These are phyloP conservation scores for Rattus rattus DNA, from an alignment of 2,113 vertebrate genomes.

Conservation along the genomic window DNA sequence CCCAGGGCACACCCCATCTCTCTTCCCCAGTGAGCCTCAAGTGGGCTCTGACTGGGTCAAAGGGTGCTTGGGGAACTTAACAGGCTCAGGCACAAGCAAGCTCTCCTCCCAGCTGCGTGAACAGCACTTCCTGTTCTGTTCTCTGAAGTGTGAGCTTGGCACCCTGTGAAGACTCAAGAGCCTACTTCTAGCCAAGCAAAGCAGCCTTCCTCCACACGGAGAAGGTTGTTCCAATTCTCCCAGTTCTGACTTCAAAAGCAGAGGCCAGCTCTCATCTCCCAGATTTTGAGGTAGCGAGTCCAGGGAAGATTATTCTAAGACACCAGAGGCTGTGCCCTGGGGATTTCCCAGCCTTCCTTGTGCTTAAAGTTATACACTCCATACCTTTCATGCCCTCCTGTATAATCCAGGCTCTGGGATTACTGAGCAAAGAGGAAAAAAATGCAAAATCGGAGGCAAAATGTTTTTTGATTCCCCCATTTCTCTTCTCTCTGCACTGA, in stretches of 20 bases:
- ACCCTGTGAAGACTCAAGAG: constrained; percentile 7
- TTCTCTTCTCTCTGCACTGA: not conserved
- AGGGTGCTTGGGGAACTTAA: not conserved
- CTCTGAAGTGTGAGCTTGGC: constrained; percentile 52
- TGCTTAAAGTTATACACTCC: not conserved
- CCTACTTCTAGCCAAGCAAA: constrained; percentile 40
- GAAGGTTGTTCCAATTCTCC: not conserved
- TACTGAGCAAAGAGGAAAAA: not conserved
- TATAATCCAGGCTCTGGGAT: not conserved
- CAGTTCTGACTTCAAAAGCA: not conserved
- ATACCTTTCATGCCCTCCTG: not conserved
- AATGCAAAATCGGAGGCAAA: not conserved
- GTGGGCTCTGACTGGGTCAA: not conserved
- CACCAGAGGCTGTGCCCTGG: not conserved
- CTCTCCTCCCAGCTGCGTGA: constrained; percentile 17
- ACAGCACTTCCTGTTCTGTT: constrained; percentile 70
- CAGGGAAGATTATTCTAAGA: not conserved
- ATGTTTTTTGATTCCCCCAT: not conserved
- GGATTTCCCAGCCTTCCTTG: not conserved
- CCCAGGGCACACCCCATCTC: not conserved
- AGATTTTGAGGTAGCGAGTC: not conserved
- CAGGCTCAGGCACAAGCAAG: not conserved
- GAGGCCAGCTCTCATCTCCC: not conserved
- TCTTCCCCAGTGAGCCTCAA: not conserved
- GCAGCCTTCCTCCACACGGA: not conserved